Evolutionary conservation across 2,797 vertebrate species (phyloP).

Genomic region (Myiotriccus ornatus): DNA sequence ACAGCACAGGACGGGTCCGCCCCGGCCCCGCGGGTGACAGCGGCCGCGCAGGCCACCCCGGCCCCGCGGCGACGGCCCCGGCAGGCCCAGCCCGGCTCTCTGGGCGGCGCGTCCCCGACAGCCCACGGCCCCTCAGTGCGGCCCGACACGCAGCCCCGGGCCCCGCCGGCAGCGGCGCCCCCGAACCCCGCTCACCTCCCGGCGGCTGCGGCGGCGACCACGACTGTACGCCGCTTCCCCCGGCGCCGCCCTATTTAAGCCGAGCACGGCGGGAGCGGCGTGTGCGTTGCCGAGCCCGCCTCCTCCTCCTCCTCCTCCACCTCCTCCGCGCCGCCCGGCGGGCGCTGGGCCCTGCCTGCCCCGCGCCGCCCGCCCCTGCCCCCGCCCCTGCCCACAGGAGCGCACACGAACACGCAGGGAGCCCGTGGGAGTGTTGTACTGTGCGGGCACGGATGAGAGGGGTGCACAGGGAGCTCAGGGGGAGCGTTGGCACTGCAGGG

Average conservation of each 20-base stretch:
- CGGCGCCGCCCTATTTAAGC: conserved; percentile 43
- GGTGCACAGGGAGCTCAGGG: accelerated
- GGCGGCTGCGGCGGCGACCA: not conserved
- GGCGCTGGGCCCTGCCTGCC: not conserved
- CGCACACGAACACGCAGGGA: accelerated
- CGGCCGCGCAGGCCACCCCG: not conserved
- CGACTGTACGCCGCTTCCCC: accelerated
- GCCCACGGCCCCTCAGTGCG: not conserved
- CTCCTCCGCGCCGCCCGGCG: not conserved
- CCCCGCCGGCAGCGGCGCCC: accelerated
- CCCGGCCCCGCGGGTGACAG: not conserved
- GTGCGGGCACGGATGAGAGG: not conserved
- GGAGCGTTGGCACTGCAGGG: accelerated
- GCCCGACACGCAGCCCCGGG: not conserved
- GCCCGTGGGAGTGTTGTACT: accelerated
- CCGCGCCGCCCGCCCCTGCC: too few species aligned
- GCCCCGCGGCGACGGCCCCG: not conserved
- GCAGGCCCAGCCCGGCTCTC: not conserved
- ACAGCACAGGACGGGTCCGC: not conserved
- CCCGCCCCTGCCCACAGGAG: accelerated
- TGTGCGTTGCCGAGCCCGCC: not conserved
- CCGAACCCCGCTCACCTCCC: not conserved
- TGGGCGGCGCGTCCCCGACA: not conserved
- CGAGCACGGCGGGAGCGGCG: conserved; percentile 4
- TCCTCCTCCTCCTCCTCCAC: not conserved